Evolutionary conservation across 2,113 vertebrate species (phyloP).

Genomic region (Dipodomys ordii): DNA sequence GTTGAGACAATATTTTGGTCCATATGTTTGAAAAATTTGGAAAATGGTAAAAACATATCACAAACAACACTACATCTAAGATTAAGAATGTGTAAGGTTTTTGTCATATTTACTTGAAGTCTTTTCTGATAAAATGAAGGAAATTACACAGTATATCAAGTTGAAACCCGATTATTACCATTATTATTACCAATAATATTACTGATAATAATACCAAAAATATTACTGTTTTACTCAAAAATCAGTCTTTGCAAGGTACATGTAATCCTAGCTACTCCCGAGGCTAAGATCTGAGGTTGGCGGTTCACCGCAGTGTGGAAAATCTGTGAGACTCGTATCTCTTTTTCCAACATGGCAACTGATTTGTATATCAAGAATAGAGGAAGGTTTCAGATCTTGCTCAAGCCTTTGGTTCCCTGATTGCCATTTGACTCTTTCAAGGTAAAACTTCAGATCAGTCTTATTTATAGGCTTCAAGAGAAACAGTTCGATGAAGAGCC

Average conservation of each 20-base stretch:
- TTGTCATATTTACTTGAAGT: neutral
- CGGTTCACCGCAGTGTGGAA: too few species aligned
- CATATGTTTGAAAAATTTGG: slow-evolving; percentile 1
- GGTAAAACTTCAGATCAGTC: neutral
- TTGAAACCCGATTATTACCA: neutral
- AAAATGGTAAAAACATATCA: neutral
- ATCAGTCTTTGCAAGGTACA: neutral
- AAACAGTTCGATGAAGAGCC: neutral
- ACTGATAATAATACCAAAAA: too few species aligned
- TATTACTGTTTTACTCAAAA: neutral
- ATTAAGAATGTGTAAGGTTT: neutral
- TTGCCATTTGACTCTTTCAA: neutral
- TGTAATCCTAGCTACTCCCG: too few species aligned
- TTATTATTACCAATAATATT: too few species aligned
- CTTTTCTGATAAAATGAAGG: neutral
- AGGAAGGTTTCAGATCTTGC: neutral
- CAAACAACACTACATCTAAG: neutral
- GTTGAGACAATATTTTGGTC: neutral
- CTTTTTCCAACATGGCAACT: neutral
- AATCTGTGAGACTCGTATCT: neutral
- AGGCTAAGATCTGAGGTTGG: too few species aligned
- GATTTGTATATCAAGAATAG: neutral
- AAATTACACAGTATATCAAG: neutral
- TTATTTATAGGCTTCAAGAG: neutral
- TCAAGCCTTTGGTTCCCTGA: neutral